Evolutionary conservation across 2,113 vertebrate genomes (phyloP), one percentile per base, ranked within the genome.

Genomic region (Struthidea cinerea): DNA sequence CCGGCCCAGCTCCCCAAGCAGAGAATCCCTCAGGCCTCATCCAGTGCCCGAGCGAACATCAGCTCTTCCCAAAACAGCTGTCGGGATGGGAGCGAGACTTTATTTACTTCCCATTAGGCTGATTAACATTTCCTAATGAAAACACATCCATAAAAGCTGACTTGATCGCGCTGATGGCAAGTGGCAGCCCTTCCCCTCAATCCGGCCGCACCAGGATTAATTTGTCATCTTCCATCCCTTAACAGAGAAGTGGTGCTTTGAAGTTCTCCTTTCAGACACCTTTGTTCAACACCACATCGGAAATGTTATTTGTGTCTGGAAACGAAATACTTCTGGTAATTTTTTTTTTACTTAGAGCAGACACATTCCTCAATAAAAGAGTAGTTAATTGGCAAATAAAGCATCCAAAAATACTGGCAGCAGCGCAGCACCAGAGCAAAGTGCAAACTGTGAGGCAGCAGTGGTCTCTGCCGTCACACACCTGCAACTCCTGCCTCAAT

Each of bases 1-100:
- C 33, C 32, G 4, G 50, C 35, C 27, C 11, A 23, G 2, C 37
- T 21, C 19, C 50, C 7, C 1, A 2, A 42, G 3, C 0, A 4
- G 5, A 19, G 57, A 12, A 5, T 23, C 74, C 21, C 14, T 20
- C 2, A 2, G 68, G 61, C 22, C 22, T 1, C 2, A 7, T 11
- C 47, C 11, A 27, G 11, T 0, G 9, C 12, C 22, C 2, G 15
- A 63, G 27, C 1, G 7, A n/a, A 35, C 1, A 5, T 1, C 0
- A 0, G 21, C 49, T 16, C 80, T 28, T 27, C 63, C 70, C n/a
- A 10, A 28, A 11, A 33, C 1, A 37, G 11, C 74, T 49, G 71
- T 35, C 22, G 14, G 14, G 26, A 56, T 2, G 24, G 52, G n/a
- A 33, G 68, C 3, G 7, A 75, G 71, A 18, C 46, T 87, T 77